These are phyloP conservation scores for Eclectus roratus DNA, from an alignment of 2,113 vertebrate genomes.

Conservation along the genomic window DNA sequence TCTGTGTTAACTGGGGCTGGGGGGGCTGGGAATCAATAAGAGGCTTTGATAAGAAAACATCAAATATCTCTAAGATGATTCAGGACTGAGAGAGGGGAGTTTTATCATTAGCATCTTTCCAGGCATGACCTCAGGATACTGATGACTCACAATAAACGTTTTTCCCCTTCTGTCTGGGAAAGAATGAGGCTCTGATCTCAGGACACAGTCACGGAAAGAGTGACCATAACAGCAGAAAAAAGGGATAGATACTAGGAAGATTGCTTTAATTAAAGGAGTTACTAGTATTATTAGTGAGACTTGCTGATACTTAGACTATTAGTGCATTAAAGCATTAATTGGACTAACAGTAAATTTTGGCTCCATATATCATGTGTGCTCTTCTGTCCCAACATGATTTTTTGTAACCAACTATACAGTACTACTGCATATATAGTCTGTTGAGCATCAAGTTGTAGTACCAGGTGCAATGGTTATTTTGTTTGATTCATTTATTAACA, in stretches of 20 bases:
- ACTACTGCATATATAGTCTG: background rate
- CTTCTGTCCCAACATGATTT: background rate
- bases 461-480: background rate
- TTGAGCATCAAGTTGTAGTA: background rate
- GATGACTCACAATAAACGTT: background rate
- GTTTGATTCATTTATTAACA: background rate
- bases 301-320: background rate
- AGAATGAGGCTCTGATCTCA: background rate
- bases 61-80: background rate
- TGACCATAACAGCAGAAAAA: background rate
- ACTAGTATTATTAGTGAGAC: background rate
- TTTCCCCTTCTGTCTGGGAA: background rate
- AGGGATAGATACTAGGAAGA: background rate
- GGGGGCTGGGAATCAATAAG: background rate
- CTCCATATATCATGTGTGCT: background rate
- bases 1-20: rapidly evolving
- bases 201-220: background rate
- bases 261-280: background rate
- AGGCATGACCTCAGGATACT: background rate
- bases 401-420: background rate
- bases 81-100: background rate
- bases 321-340: background rate
- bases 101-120: background rate
- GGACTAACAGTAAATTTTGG: background rate
- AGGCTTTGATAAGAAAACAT: background rate